phyloP scores from a whole-genome alignment of 2,888 invertebrate species.

The Atrina japonica region DNA sequence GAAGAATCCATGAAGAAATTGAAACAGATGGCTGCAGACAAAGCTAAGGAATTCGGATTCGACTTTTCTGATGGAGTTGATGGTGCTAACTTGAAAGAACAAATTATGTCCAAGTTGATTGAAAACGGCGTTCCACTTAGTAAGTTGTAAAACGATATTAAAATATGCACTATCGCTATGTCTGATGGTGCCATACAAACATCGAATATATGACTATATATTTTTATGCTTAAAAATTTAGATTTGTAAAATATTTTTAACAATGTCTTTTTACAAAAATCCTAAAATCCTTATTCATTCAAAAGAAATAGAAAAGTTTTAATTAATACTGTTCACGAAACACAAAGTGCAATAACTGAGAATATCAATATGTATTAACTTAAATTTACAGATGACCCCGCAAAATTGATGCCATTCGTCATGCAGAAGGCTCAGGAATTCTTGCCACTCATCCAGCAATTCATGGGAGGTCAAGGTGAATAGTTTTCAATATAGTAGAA shows the following conservation, averaged over 20 bases:
- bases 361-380: too few species aligned
- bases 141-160: slow-evolving; percentile 17
- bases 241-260: too few species aligned
- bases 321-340: too few species aligned
- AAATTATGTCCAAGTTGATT: slow-evolving; percentile 19
- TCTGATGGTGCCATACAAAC: too few species aligned
- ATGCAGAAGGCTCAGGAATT: slow-evolving; percentile 21
- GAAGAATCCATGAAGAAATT: slow-evolving; percentile 29
- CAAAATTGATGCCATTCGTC: slow-evolving; percentile 16
- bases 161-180: too few species aligned
- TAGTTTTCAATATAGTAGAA: neutral
- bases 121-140: slow-evolving; percentile 26
- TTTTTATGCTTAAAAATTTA: too few species aligned
- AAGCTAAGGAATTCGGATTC: slow-evolving; percentile 32
- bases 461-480: slow-evolving; percentile 19
- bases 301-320: too few species aligned
- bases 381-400: slow-evolving; percentile 23
- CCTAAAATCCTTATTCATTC: too few species aligned
- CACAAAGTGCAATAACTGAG: too few species aligned
- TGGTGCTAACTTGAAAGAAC: slow-evolving; percentile 7
- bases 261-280: too few species aligned
- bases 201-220: too few species aligned
- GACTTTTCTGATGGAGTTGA: slow-evolving; percentile 24
- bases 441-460: slow-evolving; percentile 18
- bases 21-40: slow-evolving; percentile 18